Evolutionary conservation across 1,140 invertebrate genomes (phyloP).

Genomic region (Orius insidiosus): DNA sequence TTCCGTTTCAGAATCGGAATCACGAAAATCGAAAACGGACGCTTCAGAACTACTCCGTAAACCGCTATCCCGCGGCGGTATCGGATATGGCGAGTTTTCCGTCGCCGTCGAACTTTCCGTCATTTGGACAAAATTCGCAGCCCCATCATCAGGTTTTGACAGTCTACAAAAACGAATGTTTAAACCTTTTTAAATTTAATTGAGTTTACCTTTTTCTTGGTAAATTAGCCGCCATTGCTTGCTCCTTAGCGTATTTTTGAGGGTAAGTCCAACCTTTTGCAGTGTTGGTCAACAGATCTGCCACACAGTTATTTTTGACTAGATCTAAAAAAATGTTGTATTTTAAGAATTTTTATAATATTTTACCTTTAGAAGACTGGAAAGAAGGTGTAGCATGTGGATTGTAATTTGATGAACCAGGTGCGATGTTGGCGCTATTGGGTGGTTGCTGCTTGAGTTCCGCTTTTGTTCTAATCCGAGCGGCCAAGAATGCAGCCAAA

Average conservation of each 20-base stretch:
- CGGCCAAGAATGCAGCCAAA: slow-evolving; percentile 35
- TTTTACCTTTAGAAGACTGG: slow-evolving; percentile 1
- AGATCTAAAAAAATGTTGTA: background rate
- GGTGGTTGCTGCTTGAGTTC: slow-evolving; percentile 50
- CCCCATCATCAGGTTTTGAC: too few species aligned
- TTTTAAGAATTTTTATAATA: background rate
- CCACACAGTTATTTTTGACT: background rate
- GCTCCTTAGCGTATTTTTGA: slow-evolving; percentile 3
- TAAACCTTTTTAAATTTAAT: background rate
- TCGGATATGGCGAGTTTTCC: too few species aligned
- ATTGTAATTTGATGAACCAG: background rate
- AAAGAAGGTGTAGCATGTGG: background rate
- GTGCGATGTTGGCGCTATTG: background rate
- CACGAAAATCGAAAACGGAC: slow-evolving; percentile 42
- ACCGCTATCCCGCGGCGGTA: too few species aligned
- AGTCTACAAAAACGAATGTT: background rate
- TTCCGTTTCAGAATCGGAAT: slow-evolving; percentile 38
- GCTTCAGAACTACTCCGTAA: slow-evolving; percentile 29
- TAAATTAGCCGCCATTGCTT: slow-evolving; percentile 1
- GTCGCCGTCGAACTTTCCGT: too few species aligned
- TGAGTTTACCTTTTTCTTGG: slow-evolving; percentile 9
- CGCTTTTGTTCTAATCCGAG: slow-evolving; percentile 62
- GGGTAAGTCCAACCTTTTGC: background rate
- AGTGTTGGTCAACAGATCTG: background rate
- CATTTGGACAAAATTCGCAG: too few species aligned